phyloP scores from a whole-genome alignment of 2,888 invertebrate genomes.

The Halictus quadricinctus region DNA sequence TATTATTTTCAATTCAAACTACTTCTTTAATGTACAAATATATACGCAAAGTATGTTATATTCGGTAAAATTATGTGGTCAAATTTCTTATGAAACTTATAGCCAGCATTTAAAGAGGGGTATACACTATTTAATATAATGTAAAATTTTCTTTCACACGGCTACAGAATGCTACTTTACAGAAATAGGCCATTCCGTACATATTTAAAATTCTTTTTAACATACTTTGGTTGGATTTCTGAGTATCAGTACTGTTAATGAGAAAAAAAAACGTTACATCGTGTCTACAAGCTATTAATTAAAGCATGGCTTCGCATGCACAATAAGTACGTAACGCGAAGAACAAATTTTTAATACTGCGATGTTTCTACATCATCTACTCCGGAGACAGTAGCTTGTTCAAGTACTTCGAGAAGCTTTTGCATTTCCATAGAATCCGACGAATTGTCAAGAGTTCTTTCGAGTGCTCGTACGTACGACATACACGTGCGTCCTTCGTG shows the following conservation, averaged over 20 bases:
- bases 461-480: conserved; percentile 88
- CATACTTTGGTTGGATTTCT: conserved; percentile 55
- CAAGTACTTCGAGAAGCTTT: conserved; percentile 78
- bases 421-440: conserved; percentile 80
- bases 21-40: conserved; percentile 67
- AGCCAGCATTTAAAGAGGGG: conserved; percentile 48
- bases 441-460: conserved; percentile 78
- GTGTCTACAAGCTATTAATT: conserved; percentile 51
- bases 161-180: conserved; percentile 32
- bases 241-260: conserved; percentile 54
- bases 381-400: conserved; percentile 78
- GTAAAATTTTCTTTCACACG: conserved; percentile 41
- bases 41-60: conserved; percentile 65
- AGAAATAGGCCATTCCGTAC: conserved; percentile 43
- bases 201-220: conserved; percentile 52
- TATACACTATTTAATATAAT: conserved; percentile 33
- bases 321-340: conserved; percentile 70
- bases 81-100: conserved; percentile 55
- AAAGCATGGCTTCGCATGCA: conserved; percentile 53
- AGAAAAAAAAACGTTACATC: conserved; percentile 45
- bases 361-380: conserved; percentile 77
- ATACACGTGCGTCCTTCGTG: conserved; percentile 92
- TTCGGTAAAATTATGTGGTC: conserved; percentile 57
- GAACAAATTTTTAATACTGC: conserved; percentile 76
- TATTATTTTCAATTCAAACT: conserved; percentile 54